phyloP scores from a whole-genome alignment of 2,888 invertebrate genomes.

The Sussaba pulchella region DNA sequence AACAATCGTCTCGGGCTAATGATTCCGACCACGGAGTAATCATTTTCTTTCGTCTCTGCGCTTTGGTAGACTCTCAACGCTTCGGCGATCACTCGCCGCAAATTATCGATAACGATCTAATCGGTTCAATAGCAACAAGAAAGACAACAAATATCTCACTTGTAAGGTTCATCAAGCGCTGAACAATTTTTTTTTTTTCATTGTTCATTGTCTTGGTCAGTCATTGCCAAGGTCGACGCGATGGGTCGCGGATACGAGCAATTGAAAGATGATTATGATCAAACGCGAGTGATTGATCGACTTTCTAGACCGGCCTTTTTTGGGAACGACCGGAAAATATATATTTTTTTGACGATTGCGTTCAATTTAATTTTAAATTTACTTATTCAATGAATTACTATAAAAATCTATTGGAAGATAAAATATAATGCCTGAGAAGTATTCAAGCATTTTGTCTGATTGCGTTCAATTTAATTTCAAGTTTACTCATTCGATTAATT shows the following conservation, averaged over 20 bases:
- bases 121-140: not conserved
- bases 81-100: conserved; percentile 49
- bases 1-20: conserved; percentile 50
- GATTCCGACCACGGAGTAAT: conserved; percentile 48
- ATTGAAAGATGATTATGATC: not conserved
- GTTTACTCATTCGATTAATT: no score
- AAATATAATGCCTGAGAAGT: no score
- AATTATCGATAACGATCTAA: conserved; percentile 24
- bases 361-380: no score
- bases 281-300: not conserved
- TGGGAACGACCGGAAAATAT: no score
- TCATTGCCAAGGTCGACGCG: conserved; percentile 9
- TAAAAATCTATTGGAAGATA: no score
- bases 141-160: not conserved
- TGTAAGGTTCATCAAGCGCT: conserved; percentile 33
- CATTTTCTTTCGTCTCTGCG: conserved; percentile 25
- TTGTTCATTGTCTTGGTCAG: conserved; percentile 55
- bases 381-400: no score
- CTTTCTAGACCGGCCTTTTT: no score
- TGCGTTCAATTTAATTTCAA: no score
- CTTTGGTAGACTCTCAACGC: conserved; percentile 46
- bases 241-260: not conserved
- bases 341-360: no score
- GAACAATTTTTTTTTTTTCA: not conserved
- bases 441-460: no score